Conservation (phyloP, 1,140 invertebrate genomes). For the Caenorhabditis brenneri region DNA sequence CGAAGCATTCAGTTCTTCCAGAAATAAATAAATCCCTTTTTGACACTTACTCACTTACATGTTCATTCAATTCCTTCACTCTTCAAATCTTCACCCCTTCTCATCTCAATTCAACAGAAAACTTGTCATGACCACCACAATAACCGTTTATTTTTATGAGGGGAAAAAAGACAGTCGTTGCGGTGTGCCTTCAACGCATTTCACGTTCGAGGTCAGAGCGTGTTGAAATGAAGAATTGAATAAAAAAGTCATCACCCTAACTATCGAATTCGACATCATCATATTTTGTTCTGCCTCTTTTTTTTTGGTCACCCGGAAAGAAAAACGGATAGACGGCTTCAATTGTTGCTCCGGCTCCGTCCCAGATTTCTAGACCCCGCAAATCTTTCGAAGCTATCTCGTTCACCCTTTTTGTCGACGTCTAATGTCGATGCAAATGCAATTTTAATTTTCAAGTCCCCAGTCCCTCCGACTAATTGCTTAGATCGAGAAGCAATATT, state of each 20-base stretch:
- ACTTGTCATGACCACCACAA: slow-evolving; percentile 40
- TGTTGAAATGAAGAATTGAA: slow-evolving; percentile 10
- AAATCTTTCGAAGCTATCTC: slow-evolving; percentile 6
- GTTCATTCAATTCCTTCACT: not conserved
- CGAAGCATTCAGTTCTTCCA: too few relatives aligned
- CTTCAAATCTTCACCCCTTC: slow-evolving; percentile 2
- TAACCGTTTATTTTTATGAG: slow-evolving; percentile 44
- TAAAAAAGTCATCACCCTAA: slow-evolving; percentile 3
- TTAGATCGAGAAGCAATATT: slow-evolving; percentile 43
- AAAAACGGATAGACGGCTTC: not conserved
- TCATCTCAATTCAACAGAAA: slow-evolving; percentile 34
- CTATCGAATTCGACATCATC: slow-evolving; percentile 14
- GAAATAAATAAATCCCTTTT: too few relatives aligned
- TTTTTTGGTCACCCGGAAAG: not conserved
- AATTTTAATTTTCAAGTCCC: slow-evolving; percentile 41
- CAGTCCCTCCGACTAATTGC: slow-evolving; percentile 24
- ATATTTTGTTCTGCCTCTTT: not conserved
- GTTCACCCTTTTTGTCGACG: slow-evolving; percentile 24
- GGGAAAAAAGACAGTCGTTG: slow-evolving; percentile 34
- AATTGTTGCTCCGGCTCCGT: not conserved
- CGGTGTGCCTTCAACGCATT: slow-evolving; percentile 36
- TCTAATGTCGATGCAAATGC: not conserved
- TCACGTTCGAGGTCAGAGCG: slow-evolving; percentile 34
- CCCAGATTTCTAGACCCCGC: not conserved
- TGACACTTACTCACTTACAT: not conserved